Evolutionary conservation across 1,140 invertebrate genomes (phyloP).

Genomic region (Ceratosolen fusciceps): DNA sequence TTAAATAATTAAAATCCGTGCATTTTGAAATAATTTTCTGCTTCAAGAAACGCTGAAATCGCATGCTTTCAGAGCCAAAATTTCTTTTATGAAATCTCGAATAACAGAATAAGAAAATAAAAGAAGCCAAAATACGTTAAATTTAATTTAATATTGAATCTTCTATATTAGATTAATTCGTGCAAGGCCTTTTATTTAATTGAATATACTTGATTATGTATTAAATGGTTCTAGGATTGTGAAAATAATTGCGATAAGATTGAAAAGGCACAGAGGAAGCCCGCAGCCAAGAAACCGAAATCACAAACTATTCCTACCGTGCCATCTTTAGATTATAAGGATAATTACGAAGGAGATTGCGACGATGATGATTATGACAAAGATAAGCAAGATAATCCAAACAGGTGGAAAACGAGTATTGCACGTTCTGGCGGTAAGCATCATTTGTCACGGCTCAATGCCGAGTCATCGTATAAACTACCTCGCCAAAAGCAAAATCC

Average conservation of each 20-base stretch:
- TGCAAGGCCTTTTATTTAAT: too few relatives aligned
- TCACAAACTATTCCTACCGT: slow-evolving; percentile 54
- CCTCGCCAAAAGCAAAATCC: slow-evolving; percentile 61
- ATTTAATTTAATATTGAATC: too few relatives aligned
- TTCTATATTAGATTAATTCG: too few relatives aligned
- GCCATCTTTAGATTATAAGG: slow-evolving; percentile 64
- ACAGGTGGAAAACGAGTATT: slow-evolving; percentile 67
- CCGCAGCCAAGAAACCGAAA: slow-evolving; percentile 63
- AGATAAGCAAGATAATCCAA: slow-evolving; percentile 62
- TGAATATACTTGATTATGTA: background rate
- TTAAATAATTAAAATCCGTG: too few relatives aligned
- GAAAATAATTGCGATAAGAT: slow-evolving; percentile 63
- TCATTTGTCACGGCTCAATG: slow-evolving; percentile 57
- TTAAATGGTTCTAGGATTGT: slow-evolving; percentile 52
- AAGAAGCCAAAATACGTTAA: too few relatives aligned
- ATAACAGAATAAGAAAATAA: too few relatives aligned
- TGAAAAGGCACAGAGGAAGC: slow-evolving; percentile 66
- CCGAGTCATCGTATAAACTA: slow-evolving; percentile 60
- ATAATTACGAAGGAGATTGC: slow-evolving; percentile 70
- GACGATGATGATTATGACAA: slow-evolving; percentile 71
- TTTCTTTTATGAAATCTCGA: too few relatives aligned
- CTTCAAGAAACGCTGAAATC: too few relatives aligned
- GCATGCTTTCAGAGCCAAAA: too few relatives aligned
- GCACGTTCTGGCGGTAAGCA: slow-evolving; percentile 60
- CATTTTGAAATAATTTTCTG: too few relatives aligned